phyloP scores from a whole-genome alignment of 2,113 vertebrate genomes.

The Mesoclemmys tuberculata region DNA sequence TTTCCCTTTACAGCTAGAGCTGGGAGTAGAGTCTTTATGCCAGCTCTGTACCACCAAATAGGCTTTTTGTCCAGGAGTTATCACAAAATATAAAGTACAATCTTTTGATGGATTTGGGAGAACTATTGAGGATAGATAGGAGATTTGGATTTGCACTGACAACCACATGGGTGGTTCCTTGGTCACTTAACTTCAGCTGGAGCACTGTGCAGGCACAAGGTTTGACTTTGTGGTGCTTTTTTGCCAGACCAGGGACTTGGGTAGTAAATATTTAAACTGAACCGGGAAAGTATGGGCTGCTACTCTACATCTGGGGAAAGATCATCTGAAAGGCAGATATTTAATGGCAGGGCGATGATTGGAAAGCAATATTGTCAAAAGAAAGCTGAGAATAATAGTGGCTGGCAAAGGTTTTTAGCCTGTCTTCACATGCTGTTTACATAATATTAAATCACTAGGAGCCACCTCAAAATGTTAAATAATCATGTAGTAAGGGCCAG shows the following conservation, averaged over 20 bases:
- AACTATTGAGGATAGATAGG: background rate
- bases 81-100: background rate
- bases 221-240: background rate
- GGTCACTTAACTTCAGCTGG: background rate
- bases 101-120: background rate
- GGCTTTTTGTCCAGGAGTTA: background rate
- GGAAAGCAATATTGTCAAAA: background rate
- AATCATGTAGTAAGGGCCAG: background rate
- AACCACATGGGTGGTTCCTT: background rate
- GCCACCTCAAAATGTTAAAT: background rate
- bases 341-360: background rate
- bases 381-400: background rate
- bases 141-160: background rate
- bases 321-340: background rate
- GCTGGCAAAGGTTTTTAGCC: background rate
- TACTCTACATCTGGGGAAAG: background rate
- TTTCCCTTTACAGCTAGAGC: background rate
- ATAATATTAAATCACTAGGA: background rate
- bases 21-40: background rate
- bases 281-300: background rate
- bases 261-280: background rate
- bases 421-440: background rate
- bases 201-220: background rate
- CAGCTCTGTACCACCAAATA: background rate
- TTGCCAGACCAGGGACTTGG: background rate